These are phyloP conservation scores for Lepidocyrtinus sp. DNA, from an alignment of 2,888 invertebrate species.

Conservation along the genomic window DNA sequence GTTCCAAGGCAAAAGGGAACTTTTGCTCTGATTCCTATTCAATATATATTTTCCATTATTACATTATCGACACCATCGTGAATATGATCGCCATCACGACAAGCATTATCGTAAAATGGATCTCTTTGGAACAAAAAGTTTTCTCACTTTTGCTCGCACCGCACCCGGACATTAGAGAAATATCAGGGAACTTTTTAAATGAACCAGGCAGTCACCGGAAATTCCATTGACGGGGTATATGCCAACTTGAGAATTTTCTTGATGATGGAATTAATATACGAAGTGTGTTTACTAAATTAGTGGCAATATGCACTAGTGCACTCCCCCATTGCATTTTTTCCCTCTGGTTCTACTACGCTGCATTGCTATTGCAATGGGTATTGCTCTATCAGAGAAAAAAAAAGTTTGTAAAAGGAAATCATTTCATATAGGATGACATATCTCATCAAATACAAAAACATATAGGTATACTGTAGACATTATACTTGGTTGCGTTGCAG, in stretches of 20 bases:
- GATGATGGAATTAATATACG: conserved; percentile 4
- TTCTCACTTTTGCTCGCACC: conserved; percentile 2
- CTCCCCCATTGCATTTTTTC: conserved; percentile 11
- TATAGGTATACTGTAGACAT: conserved; percentile 3
- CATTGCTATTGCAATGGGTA: not conserved
- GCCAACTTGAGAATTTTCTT: conserved; percentile 15
- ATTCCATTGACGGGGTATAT: conserved; percentile 54
- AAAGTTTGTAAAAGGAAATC: not conserved
- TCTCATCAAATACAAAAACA: not conserved
- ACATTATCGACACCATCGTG: conserved; percentile 11
- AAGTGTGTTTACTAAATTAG: conserved; percentile 32
- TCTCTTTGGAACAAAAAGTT: no score
- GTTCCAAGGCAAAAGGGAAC: not conserved
- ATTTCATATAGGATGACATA: not conserved
- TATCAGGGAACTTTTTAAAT: not conserved
- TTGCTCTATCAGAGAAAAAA: not conserved
- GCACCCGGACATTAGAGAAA: not conserved
- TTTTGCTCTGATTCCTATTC: not conserved
- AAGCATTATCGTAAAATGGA: conserved; percentile 8
- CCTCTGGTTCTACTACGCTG: conserved; percentile 1
- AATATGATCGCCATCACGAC: conserved; percentile 7
- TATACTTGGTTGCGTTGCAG: not conserved
- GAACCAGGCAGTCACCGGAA: conserved; percentile 51
- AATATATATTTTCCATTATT: conserved; percentile 4
- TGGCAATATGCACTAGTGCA: conserved; percentile 23